Conservation (phyloP, 2,113 vertebrate genomes). For the Pygoscelis antarcticus region DNA sequence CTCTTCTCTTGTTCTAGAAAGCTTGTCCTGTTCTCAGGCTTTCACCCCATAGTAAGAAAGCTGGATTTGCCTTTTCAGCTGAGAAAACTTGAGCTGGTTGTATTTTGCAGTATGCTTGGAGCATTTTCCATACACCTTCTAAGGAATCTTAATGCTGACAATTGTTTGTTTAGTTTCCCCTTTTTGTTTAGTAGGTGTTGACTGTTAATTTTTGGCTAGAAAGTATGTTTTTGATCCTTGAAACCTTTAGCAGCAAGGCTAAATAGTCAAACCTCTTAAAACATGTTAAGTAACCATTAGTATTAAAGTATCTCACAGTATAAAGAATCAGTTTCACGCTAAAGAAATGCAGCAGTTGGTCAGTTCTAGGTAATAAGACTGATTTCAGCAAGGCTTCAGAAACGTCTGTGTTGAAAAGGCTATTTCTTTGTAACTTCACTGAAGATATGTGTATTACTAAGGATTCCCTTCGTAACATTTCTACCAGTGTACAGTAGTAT, state of each 20-base stretch:
- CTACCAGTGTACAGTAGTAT: neutral
- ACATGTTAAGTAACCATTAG: neutral
- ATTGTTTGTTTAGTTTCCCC: neutral
- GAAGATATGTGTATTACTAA: neutral
- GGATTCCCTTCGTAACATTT: neutral
- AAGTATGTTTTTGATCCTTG: neutral
- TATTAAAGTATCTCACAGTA: neutral
- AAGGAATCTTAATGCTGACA: neutral
- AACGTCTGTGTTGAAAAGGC: neutral
- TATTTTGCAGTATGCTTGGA: neutral
- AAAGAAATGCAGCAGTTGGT: neutral
- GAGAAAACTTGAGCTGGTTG: neutral
- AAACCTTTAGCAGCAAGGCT: neutral
- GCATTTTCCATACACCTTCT: neutral
- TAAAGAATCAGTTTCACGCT: neutral
- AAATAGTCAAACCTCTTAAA: neutral
- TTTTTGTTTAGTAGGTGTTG: neutral
- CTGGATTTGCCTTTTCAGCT: neutral
- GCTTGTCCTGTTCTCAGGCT: neutral
- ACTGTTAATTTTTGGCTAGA: neutral
- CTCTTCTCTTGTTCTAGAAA: neutral
- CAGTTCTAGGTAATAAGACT: neutral
- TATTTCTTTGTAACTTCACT: neutral
- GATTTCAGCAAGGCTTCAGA: neutral
- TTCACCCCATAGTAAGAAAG: neutral